Percentiles rank a stretch among this genome's conserved stretches.
Evolutionary conservation across 2,888 invertebrate genomes (phyloP).

Genomic region (Muscina levida): DNA sequence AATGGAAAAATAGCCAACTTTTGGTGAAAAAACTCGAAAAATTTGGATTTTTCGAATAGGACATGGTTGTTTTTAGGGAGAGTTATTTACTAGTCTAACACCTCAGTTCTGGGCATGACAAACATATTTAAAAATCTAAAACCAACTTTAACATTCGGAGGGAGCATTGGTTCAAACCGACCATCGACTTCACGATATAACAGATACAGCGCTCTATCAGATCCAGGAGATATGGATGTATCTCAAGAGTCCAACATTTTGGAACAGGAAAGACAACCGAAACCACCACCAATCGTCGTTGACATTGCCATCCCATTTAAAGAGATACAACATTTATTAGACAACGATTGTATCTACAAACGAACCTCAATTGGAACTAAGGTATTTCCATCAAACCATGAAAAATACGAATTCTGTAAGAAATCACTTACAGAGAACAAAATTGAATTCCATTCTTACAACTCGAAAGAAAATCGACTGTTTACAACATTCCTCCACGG

Average conservation of each 20-base stretch:
- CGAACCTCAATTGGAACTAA: constrained; percentile 23
- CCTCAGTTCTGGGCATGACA: no score
- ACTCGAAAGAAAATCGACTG: constrained; percentile 8
- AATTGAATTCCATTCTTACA: constrained; percentile 27
- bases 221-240: no score
- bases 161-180: not conserved
- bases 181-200: not conserved
- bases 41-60: no score
- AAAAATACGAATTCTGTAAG: not conserved
- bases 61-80: no score
- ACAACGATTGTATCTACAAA: constrained; percentile 29
- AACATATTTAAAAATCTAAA: not conserved
- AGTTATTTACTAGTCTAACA: no score
- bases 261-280: not conserved
- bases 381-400: not conserved
- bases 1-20: no score
- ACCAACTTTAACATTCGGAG: no score
- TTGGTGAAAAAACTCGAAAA: no score
- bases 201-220: not conserved
- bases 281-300: constrained; percentile 12
- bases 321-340: constrained; percentile 5
- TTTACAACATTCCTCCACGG: not conserved
- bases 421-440: constrained; percentile 5
- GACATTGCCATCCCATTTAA: not conserved
- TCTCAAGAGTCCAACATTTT: not conserved